These are phyloP conservation scores for Parazoanthus atlanticus DNA, from an alignment of 92 coral and sea anemone species.

Conservation along the genomic window DNA sequence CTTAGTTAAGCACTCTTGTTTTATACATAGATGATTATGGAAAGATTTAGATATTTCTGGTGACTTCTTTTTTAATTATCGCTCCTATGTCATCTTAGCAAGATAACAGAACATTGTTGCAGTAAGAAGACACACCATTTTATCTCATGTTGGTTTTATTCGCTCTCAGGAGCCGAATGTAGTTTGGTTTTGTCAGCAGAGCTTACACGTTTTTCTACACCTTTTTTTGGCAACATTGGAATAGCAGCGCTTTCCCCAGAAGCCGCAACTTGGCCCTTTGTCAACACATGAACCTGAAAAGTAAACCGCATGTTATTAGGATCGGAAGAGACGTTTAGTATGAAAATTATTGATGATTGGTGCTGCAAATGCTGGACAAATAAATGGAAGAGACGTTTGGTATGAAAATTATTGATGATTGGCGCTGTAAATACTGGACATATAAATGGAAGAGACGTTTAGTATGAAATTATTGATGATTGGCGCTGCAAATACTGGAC, in stretches of 20 bases:
- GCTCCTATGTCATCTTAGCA: not conserved
- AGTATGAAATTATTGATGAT: no score
- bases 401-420: no score
- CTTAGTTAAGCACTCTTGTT: not conserved
- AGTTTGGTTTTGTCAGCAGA: not conserved
- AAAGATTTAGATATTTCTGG: no score
- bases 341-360: no score
- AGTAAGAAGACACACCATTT: not conserved
- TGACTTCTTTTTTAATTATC: no score
- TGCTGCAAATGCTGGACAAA: no score
- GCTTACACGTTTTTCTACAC: constrained; percentile 20
- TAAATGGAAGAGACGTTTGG: no score
- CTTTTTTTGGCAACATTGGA: not conserved
- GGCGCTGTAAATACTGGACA: no score
- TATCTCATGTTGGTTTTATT: not conserved
- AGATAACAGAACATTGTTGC: not conserved
- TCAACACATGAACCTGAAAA: constrained; percentile 27
- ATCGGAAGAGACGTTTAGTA: no score
- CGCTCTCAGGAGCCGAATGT: not conserved
- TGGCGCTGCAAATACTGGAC: no score
- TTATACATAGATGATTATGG: no score
- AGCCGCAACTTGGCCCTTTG: constrained; percentile 17
- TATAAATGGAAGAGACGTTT: no score
- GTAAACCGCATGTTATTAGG: not conserved
- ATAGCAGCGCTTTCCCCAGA: constrained; percentile 22